Conservation (phyloP, 2,888 invertebrate species). For the Entomobrya proxima region DNA sequence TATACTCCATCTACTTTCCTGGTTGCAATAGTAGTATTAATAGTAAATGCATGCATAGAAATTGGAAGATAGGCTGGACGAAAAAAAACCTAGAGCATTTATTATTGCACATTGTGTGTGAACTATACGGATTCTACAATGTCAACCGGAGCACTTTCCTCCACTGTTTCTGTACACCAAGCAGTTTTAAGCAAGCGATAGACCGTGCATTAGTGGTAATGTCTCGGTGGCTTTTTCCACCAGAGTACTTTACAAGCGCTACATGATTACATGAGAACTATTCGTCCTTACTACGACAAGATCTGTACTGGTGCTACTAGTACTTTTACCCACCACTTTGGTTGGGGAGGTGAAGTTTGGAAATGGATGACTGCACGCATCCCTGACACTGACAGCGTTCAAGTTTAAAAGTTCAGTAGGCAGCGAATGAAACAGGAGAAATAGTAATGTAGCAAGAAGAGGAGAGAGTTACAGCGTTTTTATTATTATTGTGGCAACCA, state of each 20-base stretch:
- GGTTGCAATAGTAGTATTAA: neutral
- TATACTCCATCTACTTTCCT: neutral
- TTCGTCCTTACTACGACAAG: no score
- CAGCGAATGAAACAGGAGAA: neutral
- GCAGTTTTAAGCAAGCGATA: conserved; percentile 26
- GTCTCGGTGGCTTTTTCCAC: conserved; percentile 57
- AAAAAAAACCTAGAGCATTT: conserved; percentile 11
- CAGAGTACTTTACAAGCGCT: neutral
- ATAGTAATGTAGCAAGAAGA: neutral
- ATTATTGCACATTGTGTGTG: neutral
- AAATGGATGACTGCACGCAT: conserved; percentile 17
- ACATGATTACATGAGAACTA: neutral
- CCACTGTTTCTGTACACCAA: neutral
- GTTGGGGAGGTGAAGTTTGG: neutral
- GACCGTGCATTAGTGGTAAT: conserved; percentile 59
- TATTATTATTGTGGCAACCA: conserved; percentile 42
- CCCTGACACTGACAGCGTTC: neutral
- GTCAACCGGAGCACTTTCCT: neutral
- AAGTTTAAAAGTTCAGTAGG: conserved; percentile 12
- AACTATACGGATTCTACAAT: neutral
- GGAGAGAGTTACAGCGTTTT: conserved; percentile 30
- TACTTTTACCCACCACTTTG: neutral
- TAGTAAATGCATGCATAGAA: neutral
- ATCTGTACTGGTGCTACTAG: no score
- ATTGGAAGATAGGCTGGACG: neutral